Evolutionary conservation across 2,797 vertebrate genomes (phyloP).

Genomic region (Coreius guichenoti): DNA sequence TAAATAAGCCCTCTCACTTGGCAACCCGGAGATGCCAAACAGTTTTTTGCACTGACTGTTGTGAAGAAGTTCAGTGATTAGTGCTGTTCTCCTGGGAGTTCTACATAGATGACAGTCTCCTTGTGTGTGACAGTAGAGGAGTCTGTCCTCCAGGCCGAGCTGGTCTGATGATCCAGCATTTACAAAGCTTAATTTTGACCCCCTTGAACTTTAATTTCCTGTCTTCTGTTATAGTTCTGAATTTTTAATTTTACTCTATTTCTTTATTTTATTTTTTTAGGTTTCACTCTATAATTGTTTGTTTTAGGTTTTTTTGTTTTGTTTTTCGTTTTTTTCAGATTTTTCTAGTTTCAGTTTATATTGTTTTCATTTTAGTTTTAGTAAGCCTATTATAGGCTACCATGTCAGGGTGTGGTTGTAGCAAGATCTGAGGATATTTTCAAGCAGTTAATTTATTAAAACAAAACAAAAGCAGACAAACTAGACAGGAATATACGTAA

Average conservation of each 20-base stretch:
- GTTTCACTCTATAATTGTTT: not conserved
- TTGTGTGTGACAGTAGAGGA: conserved; percentile 27
- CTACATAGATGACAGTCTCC: conserved; percentile 16
- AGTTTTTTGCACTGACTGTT: not conserved
- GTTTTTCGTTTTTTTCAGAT: too few relatives aligned
- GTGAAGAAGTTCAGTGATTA: conserved; percentile 27
- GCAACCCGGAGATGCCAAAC: not conserved
- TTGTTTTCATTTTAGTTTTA: too few relatives aligned
- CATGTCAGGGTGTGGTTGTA: too few relatives aligned
- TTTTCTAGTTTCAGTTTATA: too few relatives aligned
- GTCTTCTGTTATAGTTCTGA: not conserved
- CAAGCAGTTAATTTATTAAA: too few relatives aligned
- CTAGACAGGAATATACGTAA: too few relatives aligned
- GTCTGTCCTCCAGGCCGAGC: not conserved
- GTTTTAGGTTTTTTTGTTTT: too few relatives aligned
- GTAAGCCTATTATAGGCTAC: too few relatives aligned
- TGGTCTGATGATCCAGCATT: not conserved
- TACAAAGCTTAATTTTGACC: not conserved
- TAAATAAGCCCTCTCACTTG: not conserved
- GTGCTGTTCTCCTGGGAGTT: not conserved
- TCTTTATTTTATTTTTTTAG: not conserved
- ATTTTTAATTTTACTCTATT: not conserved
- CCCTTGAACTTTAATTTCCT: not conserved
- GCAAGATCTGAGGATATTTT: too few relatives aligned
- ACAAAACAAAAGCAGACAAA: too few relatives aligned